Evolutionary conservation across 2,113 vertebrate genomes (phyloP).

Genomic region (Fukomys damarensis): DNA sequence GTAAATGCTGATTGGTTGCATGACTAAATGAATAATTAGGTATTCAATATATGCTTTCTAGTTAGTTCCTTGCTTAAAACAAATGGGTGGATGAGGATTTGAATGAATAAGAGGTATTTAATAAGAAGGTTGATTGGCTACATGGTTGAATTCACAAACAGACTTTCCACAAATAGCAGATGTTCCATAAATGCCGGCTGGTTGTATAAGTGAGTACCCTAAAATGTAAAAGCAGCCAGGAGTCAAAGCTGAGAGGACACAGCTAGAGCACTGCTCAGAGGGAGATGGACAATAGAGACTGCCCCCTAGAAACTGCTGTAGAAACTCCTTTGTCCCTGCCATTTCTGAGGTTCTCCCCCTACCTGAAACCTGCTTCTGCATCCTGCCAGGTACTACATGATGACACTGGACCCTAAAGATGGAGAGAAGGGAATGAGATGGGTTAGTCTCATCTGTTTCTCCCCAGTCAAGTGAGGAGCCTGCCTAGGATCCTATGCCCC

Average conservation of each 20-base stretch:
- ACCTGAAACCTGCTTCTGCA: not conserved
- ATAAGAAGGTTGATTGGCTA: slow-evolving; percentile 60
- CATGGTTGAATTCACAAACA: slow-evolving; percentile 66
- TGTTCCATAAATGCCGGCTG: slow-evolving; percentile 65
- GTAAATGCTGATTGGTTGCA: not conserved
- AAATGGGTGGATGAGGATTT: slow-evolving; percentile 50
- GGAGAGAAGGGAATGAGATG: no score
- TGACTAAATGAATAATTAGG: not conserved
- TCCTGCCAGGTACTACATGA: not conserved
- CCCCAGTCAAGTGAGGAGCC: not conserved
- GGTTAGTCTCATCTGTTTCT: not conserved
- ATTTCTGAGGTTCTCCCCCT: not conserved
- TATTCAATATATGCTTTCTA: slow-evolving; percentile 1
- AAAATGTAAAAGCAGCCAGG: slow-evolving; percentile 31
- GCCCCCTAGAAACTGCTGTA: not conserved
- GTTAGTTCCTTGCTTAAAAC: slow-evolving; percentile 32
- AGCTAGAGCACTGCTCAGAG: not conserved
- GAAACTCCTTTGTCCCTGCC: not conserved
- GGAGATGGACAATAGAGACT: not conserved
- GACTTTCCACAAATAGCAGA: slow-evolving; percentile 74
- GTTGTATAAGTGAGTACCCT: slow-evolving; percentile 52
- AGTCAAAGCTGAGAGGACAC: slow-evolving; percentile 31
- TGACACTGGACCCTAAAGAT: not conserved
- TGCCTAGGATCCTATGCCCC: not conserved
- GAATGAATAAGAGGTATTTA: slow-evolving; percentile 66